Base-by-base conservation (phyloP, 2,797 vertebrate species). In the Hemibagrus guttatus region DNA sequence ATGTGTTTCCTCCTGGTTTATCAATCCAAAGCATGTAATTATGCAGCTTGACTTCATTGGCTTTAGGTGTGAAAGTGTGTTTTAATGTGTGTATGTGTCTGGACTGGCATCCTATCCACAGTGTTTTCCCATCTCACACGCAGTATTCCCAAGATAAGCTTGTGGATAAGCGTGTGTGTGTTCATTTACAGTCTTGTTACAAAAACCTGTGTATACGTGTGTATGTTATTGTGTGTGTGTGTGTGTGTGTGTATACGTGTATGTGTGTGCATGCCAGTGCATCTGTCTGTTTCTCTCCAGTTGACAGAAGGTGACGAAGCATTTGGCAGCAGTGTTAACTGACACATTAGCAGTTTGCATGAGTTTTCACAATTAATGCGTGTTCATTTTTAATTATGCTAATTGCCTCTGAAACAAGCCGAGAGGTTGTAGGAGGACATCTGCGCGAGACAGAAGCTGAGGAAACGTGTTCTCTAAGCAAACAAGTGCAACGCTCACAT, bases 331-430 rank as follows among this genome's bases (percentile, higher is more conserved):
- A 95, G 94, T 95, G 96, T 96, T 95, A 97, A 97, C 96, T 97
- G 96, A 97, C 96, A 97, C 96, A 97, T 98, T 97, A 97, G 96
- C 96, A 96, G 97, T 98, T 98, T 97, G 96, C 95, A 97, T 97
- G 95, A 96, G 96, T 95, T 96, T 95, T 95, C 96, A 97, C 97
- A 97, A 99, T 99, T 98, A 99, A 97, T 97, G 96, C 96, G 96
- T 95, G 97, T 97, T 98, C 98, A 97, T 97, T 97, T 97, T 98
- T 98, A 97, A 98, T 99, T 97, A 98, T 97, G 95, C 95, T 96
- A 97, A 97, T 98, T 97, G 95, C 95, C 96, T 96, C 96, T 96
- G 96, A 97, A 97, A 96, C 93, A 66, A 95, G 94, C 95, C 96
- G 96, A 95, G 95, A 97, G 96, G 95, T 97, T 97, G 93, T 95